A percentile compares a stretch with the other conserved stretches of the same genome.
phyloP scores from a whole-genome alignment of 2,113 vertebrate genomes.

The Pithys albifrons region DNA sequence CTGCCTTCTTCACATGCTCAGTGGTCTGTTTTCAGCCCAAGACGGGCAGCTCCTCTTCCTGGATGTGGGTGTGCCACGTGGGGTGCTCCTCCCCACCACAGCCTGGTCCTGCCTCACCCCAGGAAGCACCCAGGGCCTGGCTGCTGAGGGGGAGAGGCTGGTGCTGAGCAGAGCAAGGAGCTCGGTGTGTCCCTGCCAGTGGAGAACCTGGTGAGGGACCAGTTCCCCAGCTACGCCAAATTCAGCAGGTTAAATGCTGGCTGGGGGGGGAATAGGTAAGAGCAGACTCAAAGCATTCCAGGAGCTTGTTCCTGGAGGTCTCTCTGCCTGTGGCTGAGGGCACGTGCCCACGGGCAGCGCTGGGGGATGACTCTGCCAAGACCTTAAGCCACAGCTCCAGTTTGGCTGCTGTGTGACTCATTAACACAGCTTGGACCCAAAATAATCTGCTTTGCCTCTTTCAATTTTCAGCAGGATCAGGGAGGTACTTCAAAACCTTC shows the following conservation, averaged over 20 bases:
- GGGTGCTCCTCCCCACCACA: not conserved
- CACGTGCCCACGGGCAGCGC: rapidly evolving
- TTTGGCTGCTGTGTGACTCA: not conserved
- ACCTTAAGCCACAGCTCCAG: not conserved
- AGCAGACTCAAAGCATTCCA: not conserved
- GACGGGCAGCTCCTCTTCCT: not conserved
- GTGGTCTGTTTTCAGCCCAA: not conserved
- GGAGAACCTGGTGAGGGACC: not conserved
- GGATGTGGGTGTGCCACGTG: too few species aligned
- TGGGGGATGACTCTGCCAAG: not conserved
- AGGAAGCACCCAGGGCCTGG: rapidly evolving
- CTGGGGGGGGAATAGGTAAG: not conserved
- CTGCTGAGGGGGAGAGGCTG: not conserved
- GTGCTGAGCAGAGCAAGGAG: not conserved
- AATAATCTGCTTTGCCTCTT: not conserved
- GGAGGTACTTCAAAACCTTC: not conserved
- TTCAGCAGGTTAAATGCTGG: not conserved
- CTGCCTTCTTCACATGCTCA: not conserved
- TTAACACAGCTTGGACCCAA: not conserved
- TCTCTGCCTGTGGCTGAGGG: rapidly evolving
- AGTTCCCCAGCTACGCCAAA: not conserved
- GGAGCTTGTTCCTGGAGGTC: not conserved
- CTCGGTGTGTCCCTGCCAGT: not conserved
- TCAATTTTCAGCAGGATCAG: not conserved
- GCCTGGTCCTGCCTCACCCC: not conserved